Base-by-base conservation (phyloP, 2,797 vertebrate genomes). In the Squalus acanthias region DNA sequence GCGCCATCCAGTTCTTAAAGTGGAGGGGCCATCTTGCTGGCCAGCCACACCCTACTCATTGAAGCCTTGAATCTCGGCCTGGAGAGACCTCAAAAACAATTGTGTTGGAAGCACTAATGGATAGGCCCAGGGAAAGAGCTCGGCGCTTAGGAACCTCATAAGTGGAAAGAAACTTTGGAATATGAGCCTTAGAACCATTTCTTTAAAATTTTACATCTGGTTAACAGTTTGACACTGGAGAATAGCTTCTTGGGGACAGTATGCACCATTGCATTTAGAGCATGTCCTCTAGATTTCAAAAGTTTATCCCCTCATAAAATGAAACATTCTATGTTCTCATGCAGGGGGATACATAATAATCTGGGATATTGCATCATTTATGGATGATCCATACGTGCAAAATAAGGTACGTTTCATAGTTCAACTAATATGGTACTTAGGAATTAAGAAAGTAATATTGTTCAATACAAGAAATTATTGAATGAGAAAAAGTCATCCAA, bases 351-450 rank as follows among this genome's bases (percentile, higher is more conserved):
- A 97, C 3, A 60, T 97, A 95, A 97, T 97, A 96, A 0, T 96
- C 95, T 98, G 97, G 97, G 97, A 88, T 93, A 96, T 98, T n/a
- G 72, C 96, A 67, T 97, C 97, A 79, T 98, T 98, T 96, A 96
- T 98, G 94, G 97, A 98, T 96, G 96, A 97, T 70, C 97, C 97
- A 96, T 96, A 96, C 82, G 97, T 97, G 29, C 96, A 9, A 96
- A 97, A 96, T 96, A 98, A 97, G 96, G 97, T 98, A 97, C 97
- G 97, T 96, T 96, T 20, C 88, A 5, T n/a, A 8, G 15, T 72
- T 60, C 33, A 76, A n/a, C 8, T 17, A 57, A 33, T 33, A 26
- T 26, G 22, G 2, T 24, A 26, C 50, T 95, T 53, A 26, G 24
- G 69, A 76, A 76, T 15, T 72, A 76, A 60, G 89, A 65, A 65